Conservation (phyloP, 1,140 invertebrate species). For the Drosophila kepulauana region DNA sequence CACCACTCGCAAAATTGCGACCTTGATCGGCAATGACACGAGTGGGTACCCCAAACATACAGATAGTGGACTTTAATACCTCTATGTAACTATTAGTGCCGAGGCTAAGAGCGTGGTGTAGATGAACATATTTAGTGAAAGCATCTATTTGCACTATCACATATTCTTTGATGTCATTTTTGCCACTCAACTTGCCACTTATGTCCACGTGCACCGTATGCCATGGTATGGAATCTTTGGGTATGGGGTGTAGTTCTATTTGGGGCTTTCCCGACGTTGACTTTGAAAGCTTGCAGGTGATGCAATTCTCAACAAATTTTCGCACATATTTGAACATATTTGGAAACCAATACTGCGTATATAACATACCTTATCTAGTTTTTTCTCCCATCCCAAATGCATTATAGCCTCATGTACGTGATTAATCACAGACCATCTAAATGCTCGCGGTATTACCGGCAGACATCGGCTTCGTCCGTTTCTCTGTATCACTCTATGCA, state of each 20-base stretch:
- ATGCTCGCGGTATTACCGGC: background rate
- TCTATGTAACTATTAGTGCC: background rate
- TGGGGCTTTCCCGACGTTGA: slow-evolving; percentile 19
- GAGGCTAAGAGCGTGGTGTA: too few relatives aligned
- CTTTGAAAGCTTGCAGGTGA: slow-evolving; percentile 5
- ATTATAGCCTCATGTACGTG: background rate
- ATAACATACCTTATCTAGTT: background rate
- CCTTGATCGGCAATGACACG: slow-evolving; percentile 7
- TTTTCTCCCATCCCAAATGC: background rate
- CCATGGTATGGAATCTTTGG: slow-evolving; percentile 17
- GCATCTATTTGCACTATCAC: too few relatives aligned
- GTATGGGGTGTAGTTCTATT: slow-evolving; percentile 17
- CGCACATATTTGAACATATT: background rate
- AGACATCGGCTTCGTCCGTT: background rate
- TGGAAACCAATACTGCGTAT: background rate
- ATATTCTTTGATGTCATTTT: slow-evolving; percentile 1
- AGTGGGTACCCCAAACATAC: slow-evolving; percentile 18
- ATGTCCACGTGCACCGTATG: slow-evolving; percentile 1
- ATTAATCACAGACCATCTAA: background rate
- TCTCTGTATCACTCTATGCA: background rate
- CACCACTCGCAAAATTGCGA: slow-evolving; percentile 12
- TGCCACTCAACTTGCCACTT: background rate
- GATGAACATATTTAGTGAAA: background rate
- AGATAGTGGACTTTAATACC: slow-evolving; percentile 17
- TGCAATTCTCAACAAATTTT: background rate